Evolutionary conservation across 2,888 invertebrate species (phyloP).

Genomic region (Athalia cordata): DNA sequence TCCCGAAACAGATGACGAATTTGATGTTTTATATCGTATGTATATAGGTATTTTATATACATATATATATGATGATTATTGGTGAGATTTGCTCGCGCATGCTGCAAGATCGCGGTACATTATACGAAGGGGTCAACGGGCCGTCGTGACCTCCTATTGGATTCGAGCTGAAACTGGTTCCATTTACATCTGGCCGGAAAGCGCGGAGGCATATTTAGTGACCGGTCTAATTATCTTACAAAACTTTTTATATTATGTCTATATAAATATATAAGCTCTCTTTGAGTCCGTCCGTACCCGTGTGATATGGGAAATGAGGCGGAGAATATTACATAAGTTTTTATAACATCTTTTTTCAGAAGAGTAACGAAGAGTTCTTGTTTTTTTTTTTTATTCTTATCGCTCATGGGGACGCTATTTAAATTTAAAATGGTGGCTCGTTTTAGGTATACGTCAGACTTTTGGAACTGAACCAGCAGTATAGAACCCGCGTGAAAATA

Average conservation of each 20-base stretch:
- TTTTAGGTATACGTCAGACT: too few species aligned
- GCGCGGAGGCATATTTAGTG: slow-evolving; percentile 1
- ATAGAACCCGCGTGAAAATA: too few species aligned
- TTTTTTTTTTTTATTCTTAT: too few species aligned
- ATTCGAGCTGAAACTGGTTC: slow-evolving; percentile 40
- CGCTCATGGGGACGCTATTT: too few species aligned
- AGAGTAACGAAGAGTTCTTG: background rate
- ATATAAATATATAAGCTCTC: background rate
- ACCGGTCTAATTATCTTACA: slow-evolving; percentile 18
- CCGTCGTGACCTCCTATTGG: slow-evolving; percentile 11
- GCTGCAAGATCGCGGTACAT: background rate
- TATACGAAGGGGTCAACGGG: slow-evolving; percentile 34
- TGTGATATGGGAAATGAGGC: too few species aligned
- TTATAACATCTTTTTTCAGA: background rate
- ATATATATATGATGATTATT: too few species aligned
- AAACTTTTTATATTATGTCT: too few species aligned
- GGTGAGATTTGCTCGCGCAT: background rate
- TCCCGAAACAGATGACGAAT: too few species aligned
- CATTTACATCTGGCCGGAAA: slow-evolving; percentile 26
- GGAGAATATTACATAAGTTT: background rate
- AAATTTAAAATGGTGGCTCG: too few species aligned
- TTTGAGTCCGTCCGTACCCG: background rate
- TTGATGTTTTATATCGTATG: too few species aligned
- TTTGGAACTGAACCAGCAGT: too few species aligned
- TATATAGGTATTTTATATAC: too few species aligned